A percentile compares a stretch with the other conserved stretches of the same genome.
These are phyloP conservation scores for Nysson spinosus DNA, from an alignment of 2,888 invertebrate genomes.

Conservation along the genomic window DNA sequence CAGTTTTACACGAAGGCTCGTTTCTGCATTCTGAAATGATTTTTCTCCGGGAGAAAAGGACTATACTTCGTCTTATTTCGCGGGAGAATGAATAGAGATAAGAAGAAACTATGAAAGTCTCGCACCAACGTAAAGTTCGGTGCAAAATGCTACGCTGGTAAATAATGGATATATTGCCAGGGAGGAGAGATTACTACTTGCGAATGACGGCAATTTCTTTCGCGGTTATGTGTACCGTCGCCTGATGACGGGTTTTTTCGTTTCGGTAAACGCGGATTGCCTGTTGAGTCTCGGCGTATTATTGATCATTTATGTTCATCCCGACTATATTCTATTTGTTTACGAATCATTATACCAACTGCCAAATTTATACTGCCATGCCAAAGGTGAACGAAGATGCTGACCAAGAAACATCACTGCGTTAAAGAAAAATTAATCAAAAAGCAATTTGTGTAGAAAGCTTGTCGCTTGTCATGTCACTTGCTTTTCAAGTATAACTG, in stretches of 20 bases:
- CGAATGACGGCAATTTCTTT: constrained; percentile 57
- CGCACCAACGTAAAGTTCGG: constrained; percentile 40
- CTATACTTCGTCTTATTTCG: background rate
- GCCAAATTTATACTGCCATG: constrained; percentile 6
- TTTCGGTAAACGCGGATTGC: constrained; percentile 44
- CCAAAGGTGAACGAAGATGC: no score
- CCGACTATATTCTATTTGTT: background rate
- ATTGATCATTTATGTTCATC: constrained; percentile 12
- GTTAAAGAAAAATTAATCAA: no score
- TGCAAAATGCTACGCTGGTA: constrained; percentile 44
- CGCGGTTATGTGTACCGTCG: constrained; percentile 56
- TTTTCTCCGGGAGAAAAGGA: no score
- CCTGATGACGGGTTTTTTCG: constrained; percentile 46
- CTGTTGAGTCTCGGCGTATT: constrained; percentile 17
- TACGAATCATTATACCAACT: background rate
- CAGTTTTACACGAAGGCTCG: no score
- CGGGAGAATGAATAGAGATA: constrained; percentile 32
- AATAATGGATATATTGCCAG: constrained; percentile 57
- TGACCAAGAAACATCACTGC: no score
- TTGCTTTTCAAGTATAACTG: no score
- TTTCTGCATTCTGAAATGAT: no score
- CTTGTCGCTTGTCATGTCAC: no score
- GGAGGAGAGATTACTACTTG: constrained; percentile 51
- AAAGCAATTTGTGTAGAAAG: no score
- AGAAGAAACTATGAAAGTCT: constrained; percentile 38